phyloP scores from a whole-genome alignment of 2,888 invertebrate species.

The Ormyrus nitidulus region DNA sequence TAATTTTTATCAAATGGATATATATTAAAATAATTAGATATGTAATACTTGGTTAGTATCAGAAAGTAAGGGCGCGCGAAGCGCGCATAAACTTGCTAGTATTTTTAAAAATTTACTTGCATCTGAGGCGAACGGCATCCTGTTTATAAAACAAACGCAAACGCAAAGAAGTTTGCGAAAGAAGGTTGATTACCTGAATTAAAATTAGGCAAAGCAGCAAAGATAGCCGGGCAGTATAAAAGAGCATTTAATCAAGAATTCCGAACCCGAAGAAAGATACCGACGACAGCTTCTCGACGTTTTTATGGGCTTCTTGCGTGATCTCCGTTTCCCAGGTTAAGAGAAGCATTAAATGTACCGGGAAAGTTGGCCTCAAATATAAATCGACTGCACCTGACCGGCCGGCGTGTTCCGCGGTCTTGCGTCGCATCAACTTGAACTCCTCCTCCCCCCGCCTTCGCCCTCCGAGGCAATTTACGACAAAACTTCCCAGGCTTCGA shows the following conservation, averaged over 20 bases:
- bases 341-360: constrained; percentile 37
- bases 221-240: not conserved
- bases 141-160: not conserved
- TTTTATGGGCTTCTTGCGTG: constrained; percentile 43
- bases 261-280: constrained; percentile 3
- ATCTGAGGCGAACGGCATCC: too few relatives aligned
- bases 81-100: too few relatives aligned
- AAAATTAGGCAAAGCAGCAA: not conserved
- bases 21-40: too few relatives aligned
- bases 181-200: constrained; percentile 9
- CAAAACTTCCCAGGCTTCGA: constrained; percentile 56
- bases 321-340: constrained; percentile 6
- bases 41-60: too few relatives aligned
- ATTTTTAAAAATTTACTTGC: too few relatives aligned
- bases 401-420: not conserved
- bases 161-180: constrained; percentile 2
- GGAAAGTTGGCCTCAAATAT: constrained; percentile 52
- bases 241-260: constrained; percentile 8
- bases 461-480: constrained; percentile 57
- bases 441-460: not conserved
- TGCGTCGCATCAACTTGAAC: constrained; percentile 59
- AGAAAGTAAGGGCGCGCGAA: too few relatives aligned
- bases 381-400: constrained; percentile 55
- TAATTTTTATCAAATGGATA: too few relatives aligned
- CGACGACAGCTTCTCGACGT: constrained; percentile 5